phyloP scores from a whole-genome alignment of 1,140 invertebrate species.

The Pogonomyrmex californicus region DNA sequence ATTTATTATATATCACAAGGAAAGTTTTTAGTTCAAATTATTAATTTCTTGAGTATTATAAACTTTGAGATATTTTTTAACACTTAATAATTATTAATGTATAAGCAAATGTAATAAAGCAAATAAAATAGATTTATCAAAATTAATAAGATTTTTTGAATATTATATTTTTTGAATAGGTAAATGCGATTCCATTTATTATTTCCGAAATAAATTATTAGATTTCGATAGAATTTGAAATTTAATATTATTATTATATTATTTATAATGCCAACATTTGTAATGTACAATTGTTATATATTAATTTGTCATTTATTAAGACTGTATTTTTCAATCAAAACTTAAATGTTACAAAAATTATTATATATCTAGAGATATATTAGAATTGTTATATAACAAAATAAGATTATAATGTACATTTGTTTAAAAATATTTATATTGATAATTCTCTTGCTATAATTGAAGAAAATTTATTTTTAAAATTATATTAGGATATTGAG shows the following conservation, averaged over 20 bases:
- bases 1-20: constrained; percentile 13
- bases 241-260: background rate
- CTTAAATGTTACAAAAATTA: constrained; percentile 16
- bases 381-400: background rate
- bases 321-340: background rate
- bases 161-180: background rate
- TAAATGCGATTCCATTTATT: background rate
- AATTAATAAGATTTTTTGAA: background rate
- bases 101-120: background rate
- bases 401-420: constrained; percentile 11
- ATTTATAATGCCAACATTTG: background rate
- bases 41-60: background rate
- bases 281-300: constrained; percentile 16
- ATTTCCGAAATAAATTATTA: background rate
- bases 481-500: constrained; percentile 87
- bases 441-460: background rate
- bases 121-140: constrained; percentile 34
- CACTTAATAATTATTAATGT: constrained; percentile 8
- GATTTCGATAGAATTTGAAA: background rate
- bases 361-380: too few species aligned
- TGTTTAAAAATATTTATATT: constrained; percentile 19
- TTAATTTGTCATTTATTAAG: background rate
- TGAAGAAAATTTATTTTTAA: constrained; percentile 37
- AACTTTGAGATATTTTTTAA: background rate
- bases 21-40: background rate